phyloP scores from a whole-genome alignment of 2,888 invertebrate genomes.

The Andrena trimmerana region DNA sequence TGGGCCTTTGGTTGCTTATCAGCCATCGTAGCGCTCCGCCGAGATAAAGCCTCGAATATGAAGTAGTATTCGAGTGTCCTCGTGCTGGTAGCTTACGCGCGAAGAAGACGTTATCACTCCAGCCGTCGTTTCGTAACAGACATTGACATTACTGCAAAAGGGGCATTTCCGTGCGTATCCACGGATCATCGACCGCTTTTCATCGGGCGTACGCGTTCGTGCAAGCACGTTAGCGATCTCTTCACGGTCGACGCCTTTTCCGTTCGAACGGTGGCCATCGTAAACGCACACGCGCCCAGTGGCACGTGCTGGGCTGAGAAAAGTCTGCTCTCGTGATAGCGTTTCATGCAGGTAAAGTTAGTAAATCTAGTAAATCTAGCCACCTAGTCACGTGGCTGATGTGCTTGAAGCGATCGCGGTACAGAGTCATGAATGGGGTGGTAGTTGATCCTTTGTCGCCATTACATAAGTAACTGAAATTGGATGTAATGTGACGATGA shows the following conservation, averaged over 20 bases:
- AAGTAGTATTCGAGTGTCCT: slow-evolving; percentile 10
- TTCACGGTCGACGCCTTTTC: slow-evolving; percentile 39
- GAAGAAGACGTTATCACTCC: slow-evolving; percentile 50
- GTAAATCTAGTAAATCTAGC: too few relatives aligned
- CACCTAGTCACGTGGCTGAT: too few relatives aligned
- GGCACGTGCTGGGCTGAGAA: neutral
- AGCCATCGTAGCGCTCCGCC: neutral
- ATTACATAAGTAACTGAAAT: too few relatives aligned
- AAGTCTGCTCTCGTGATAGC: neutral
- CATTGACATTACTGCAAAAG: slow-evolving; percentile 53
- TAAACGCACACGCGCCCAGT: neutral
- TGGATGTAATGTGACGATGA: too few relatives aligned
- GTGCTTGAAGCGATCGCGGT: too few relatives aligned
- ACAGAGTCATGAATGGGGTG: too few relatives aligned
- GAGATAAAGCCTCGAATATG: neutral
- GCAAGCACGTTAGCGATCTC: neutral
- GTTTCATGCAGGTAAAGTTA: neutral
- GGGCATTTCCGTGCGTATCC: slow-evolving; percentile 20
- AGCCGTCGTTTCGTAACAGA: slow-evolving; percentile 43
- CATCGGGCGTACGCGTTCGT: slow-evolving; percentile 13
- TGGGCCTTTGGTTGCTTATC: neutral
- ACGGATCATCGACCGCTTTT: slow-evolving; percentile 61
- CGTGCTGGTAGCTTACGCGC: neutral
- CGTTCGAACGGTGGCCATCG: neutral
- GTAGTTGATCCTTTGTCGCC: too few relatives aligned